Evolutionary conservation across 2,113 vertebrate genomes (phyloP).

Genomic region (Platysteira castanea): DNA sequence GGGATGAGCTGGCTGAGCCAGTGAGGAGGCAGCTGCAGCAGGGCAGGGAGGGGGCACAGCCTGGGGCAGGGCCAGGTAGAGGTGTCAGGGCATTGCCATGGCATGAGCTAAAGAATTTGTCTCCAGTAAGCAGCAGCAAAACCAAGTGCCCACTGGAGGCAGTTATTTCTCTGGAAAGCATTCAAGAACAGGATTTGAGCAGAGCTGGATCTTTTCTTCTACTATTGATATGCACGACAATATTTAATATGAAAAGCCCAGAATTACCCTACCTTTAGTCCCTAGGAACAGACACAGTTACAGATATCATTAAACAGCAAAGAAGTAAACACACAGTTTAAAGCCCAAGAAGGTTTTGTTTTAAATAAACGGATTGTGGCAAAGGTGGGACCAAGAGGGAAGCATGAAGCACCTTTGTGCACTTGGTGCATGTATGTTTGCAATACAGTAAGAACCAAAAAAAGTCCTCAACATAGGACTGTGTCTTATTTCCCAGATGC

Average conservation of each 20-base stretch:
- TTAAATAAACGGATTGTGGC: not conserved
- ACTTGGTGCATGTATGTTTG: not conserved
- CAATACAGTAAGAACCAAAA: not conserved
- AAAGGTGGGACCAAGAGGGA: not conserved
- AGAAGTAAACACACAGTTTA: not conserved
- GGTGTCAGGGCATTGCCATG: not conserved
- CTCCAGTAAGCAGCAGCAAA: not conserved
- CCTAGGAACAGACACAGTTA: not conserved
- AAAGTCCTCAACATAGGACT: not conserved
- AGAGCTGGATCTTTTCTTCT: not conserved
- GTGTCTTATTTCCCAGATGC: slow-evolving; percentile 39
- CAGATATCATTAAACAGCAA: not conserved
- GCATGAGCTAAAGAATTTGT: not conserved
- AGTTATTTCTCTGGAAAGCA: not conserved
- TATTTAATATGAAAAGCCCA: not conserved
- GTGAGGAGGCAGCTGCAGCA: not conserved
- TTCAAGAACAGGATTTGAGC: not conserved
- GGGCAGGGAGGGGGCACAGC: not conserved
- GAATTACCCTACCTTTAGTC: not conserved
- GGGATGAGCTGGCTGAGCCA: not conserved
- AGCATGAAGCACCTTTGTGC: not conserved
- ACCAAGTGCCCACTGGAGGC: not conserved
- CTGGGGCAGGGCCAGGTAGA: not conserved
- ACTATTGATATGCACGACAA: not conserved
- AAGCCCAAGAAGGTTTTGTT: not conserved